Base-by-base conservation (phyloP, 2,797 vertebrate species). In the Pangasius sanitwongsei region DNA sequence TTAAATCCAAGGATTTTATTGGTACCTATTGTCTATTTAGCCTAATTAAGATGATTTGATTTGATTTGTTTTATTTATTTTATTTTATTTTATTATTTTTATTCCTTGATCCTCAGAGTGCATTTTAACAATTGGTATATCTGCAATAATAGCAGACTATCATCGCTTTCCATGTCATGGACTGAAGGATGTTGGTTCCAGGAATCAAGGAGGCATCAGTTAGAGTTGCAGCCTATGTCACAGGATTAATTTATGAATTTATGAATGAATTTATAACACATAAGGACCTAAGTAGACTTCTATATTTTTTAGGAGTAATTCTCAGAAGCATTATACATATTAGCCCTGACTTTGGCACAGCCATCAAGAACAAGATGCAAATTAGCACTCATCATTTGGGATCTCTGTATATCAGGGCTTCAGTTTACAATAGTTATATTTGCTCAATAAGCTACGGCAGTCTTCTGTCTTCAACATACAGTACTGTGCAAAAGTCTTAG, bases 391-490 rank as follows among this genome's bases (percentile, higher is more conserved):
- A 0, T 50, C 11, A 44, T 74, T 74, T 41, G 20, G 37, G 23
- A 48, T 48, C 41, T 13, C 41, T 48, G 18, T 20, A 75, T 48
- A 75, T 75, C 41, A 75, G 41, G 11, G 72, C 23, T 75, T 48
- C 72, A 48, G 41, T 75, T 75, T 75, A 25, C 23, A 75, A 48
- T 48, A 53, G 53, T 78, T 53, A 78, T 53, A 78, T 78, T 78
- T 78, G 28, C 48, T 53, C 50, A 59, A 13, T 59, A 59, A 37
- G 34, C 31, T 20, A 6, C 6, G 9, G 20, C 31, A 59, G 31
- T 28, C 23, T 44, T 74, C 37, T 44, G 8, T 75, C 28, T 53
- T 16, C 48, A 53, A 31, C 20, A 48, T 44, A 44, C 41, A 44
- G 41, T 44, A 44, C 41, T 44, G 41, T 44, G 41, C 41, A 41